phyloP scores from a whole-genome alignment of 2,113 vertebrate species.

The Cynopterus brachyotis region DNA sequence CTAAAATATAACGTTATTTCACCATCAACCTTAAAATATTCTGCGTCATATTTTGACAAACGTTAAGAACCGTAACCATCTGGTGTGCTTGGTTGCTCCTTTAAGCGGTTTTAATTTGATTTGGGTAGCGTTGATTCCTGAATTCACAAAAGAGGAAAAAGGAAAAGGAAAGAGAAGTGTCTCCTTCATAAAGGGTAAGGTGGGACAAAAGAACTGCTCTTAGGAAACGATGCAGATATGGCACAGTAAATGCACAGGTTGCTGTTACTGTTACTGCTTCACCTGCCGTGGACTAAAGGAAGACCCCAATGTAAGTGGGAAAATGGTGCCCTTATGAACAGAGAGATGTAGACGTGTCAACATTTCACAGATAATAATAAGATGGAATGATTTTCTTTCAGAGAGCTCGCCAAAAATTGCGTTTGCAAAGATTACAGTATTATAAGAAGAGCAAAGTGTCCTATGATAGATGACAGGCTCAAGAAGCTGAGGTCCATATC shows the following conservation, averaged over 20 bases:
- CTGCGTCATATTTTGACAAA: neutral
- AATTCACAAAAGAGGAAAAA: neutral
- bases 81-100: neutral
- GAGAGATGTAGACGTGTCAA: neutral
- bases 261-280: neutral
- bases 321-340: neutral
- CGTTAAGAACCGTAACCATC: neutral
- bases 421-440: neutral
- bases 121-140: neutral
- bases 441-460: neutral
- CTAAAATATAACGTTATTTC: neutral
- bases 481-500: no score
- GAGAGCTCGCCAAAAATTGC: neutral
- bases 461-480: no score
- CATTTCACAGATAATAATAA: neutral
- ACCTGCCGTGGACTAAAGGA: neutral
- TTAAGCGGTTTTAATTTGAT: constrained; percentile 7
- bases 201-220: no score
- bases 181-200: neutral
- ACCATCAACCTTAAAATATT: constrained; percentile 55
- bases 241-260: neutral
- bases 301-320: neutral
- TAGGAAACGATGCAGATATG: neutral
- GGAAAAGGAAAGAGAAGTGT: neutral
- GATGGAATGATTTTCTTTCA: neutral